Base-by-base conservation (phyloP, 1,140 invertebrate species). In the Tetragonula clypearis region DNA sequence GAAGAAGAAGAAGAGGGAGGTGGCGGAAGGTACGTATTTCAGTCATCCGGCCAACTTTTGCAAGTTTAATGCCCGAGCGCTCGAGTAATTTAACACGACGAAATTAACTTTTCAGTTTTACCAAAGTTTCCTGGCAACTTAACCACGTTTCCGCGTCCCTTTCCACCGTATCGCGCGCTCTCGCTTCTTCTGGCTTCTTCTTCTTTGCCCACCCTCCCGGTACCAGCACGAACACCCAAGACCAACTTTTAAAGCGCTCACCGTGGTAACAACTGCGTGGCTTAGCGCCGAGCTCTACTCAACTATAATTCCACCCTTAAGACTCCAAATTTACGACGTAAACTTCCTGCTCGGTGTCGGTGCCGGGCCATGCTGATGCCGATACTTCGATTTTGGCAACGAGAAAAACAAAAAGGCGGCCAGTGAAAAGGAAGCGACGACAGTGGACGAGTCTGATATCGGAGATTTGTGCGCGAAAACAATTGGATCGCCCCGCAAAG, bases 21-120 rank as follows among this genome's bases (percentile, higher is more conserved):
- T 84, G 85, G 90, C 84, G 86, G 90, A 89, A 88, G 90, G 89
- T 93, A 93, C 92, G 92, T 92, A 93, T 94, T 94, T 94, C 93
- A 93, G 92, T 93, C 93, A 93, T 93, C 92, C 91, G 87, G 90
- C 84, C 91, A 94, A 94, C 93, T 94, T 94, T 93, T 92, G 92
- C 91, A 94, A 94, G 91, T 94, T 94, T 94, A 94, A 94, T 94
- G 92, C 92, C 90, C 92, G 82, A 89, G 91, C 92, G 92, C 91
- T 93, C 93, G 93, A 94, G 93, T 94, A 94, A 94, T 94, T 93
- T 94, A 94, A 93, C 93, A 93, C 92, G 93, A 93, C 93, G 92
- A 94, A 94, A 94, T 94, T 94, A 94, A 94, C 93, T 94, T 94
- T 94, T 94, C 93, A 94, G 93, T 94, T 94, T 93, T 93, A 93